phyloP scores from a whole-genome alignment of 2,888 invertebrate genomes.

The Ochropleura plecta region DNA sequence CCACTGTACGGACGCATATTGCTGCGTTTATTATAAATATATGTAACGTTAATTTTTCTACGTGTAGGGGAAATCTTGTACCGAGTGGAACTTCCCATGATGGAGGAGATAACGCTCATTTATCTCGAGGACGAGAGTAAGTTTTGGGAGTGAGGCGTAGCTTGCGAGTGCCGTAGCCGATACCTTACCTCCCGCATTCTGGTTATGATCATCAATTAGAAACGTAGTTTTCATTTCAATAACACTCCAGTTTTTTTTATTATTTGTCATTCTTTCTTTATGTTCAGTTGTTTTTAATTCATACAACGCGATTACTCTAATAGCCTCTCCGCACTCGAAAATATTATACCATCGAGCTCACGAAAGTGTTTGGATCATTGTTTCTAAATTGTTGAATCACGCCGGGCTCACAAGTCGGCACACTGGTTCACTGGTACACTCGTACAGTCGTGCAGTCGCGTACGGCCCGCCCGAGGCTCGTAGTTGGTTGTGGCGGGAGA shows the following conservation, averaged over 20 bases:
- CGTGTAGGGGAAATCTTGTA: constrained; percentile 96
- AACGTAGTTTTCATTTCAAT: constrained; percentile 90
- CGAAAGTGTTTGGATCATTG: constrained; percentile 81
- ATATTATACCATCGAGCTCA: constrained; percentile 81
- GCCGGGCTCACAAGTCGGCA: constrained; percentile 68
- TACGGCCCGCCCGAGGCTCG: constrained; percentile 35
- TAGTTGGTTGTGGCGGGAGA: constrained; percentile 58
- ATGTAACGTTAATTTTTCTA: constrained; percentile 91
- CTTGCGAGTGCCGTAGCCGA: constrained; percentile 92
- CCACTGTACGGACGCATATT: constrained; percentile 68
- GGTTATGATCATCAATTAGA: constrained; percentile 91
- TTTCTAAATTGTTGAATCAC: constrained; percentile 71
- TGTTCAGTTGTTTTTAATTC: constrained; percentile 85
- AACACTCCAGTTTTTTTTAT: constrained; percentile 89
- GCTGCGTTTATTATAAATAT: constrained; percentile 80
- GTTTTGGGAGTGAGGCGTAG: constrained; percentile 92
- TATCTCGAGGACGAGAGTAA: constrained; percentile 97
- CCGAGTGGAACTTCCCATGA: constrained; percentile 98
- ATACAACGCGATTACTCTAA: constrained; percentile 87
- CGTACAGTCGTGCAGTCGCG: constrained; percentile 28
- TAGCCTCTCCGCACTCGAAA: constrained; percentile 87
- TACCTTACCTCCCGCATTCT: constrained; percentile 91
- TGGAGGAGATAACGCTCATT: constrained; percentile 98
- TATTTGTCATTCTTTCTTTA: constrained; percentile 86
- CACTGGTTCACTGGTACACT: constrained; percentile 40